Evolutionary conservation across 2,797 vertebrate genomes (phyloP), one percentile per base, ranked within the genome.

Genomic region (Argya squamiceps): DNA sequence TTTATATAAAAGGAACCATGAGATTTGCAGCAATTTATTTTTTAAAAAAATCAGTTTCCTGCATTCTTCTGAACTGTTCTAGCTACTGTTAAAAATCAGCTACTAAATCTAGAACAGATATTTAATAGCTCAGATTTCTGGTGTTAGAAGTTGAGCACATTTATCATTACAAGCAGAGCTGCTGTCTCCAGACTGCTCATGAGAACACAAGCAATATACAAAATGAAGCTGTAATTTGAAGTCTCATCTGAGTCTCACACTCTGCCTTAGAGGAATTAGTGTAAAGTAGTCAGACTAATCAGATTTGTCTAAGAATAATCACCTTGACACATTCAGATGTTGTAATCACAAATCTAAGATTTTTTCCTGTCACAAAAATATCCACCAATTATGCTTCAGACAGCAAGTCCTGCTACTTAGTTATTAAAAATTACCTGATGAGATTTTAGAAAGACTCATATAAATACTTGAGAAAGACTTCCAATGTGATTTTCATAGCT

Each of bases 281-380:
- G 49, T 73, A 36, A 87, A 89, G 58, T 0, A 84, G 22, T 17
- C 81, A 92, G 70, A 68, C 34, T 75, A 83, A 69, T 76, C 39
- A 6, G 46, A 68, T 91, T 88, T 91, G 46, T 55, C 46, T 52
- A 79, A 55, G 49, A 94, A 83, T 59, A 88, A 68, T 32, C 69
- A 83, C 24, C 47, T 84, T 71, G 76, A 41, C 26, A 32, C 0
- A 3, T 60, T 79, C 64, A 95, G 79, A 50, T 41, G 22, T 37
- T 75, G 18, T 1, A 4, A 92, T 29, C 46, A 88, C 36, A 93
- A 76, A 93, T 71, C 37, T 16, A 39, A 78, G 68, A 34, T 78
- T 34, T 37, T 43, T 68, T 84, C 59, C 56, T 75, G 59, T 58
- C 46, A 50, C 39, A 83, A 87, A 96, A 96, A 88, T 32, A 95